Evolutionary conservation across 2,113 vertebrate species (phyloP), one percentile per base, ranked within the genome.

Genomic region (Tauraco erythrolophus): DNA sequence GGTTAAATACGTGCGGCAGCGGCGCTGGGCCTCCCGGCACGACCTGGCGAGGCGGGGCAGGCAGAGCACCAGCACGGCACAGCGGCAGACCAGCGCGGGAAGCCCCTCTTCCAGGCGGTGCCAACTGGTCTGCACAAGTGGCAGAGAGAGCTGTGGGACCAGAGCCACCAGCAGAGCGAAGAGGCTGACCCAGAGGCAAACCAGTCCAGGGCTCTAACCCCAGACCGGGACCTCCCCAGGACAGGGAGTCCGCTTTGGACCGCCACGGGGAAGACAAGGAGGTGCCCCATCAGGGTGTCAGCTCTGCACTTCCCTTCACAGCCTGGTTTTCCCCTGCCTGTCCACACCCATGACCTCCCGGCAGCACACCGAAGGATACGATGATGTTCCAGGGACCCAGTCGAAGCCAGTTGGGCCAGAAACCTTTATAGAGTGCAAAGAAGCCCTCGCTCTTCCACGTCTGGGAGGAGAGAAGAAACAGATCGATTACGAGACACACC

Each of bases 321-420:
- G 45, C 53, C 6, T 6, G 4, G 35, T 4, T 24, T 15, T 28
- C 61, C 65, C 50, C 53, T 7, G 23, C 27, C 43, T 15, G 21
- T 6, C 30, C 56, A 2, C 1, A 1, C 18, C 31, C 62, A 19
- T 0, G 11, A 14, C 13, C 41, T 37, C 48, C 56, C 72, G 82
- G 71, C 65, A 79, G 46, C 57, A n/a, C 23, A 50, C 9, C 7
- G 79, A 99, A 99, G 99, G 99, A 99, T 99, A 99, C 99, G 6
- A 99, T 99, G 98, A 99, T 99, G 98, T 99, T 99, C 99, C 99
- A 99, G 21, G 99, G 99, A 12, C 99, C 99, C 8, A 99, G 98
- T 68, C 99, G 98, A 83, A 99, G 99, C 99, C 99, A 99, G 98
- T 99, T 99, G 30, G 99, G 99, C 99, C 99, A 99, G 98, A 99